Percentiles rank a stretch among this genome's conserved stretches.
Evolutionary conservation across 2,888 invertebrate species (phyloP).

Genomic region (Bellardia pandia): DNA sequence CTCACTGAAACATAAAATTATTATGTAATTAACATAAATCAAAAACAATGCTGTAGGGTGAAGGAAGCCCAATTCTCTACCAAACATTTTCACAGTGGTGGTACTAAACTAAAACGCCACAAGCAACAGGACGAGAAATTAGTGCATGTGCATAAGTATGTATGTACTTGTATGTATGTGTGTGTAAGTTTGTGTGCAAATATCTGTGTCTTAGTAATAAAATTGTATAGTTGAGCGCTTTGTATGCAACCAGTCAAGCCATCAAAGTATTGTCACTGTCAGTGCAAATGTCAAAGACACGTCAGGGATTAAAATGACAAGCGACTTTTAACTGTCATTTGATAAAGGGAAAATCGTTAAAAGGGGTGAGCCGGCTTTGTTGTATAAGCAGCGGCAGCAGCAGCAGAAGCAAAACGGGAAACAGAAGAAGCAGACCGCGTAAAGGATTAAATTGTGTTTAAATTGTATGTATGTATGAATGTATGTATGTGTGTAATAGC

Average conservation of each 20-base stretch:
- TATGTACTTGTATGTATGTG: background rate
- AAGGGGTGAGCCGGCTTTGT: constrained; percentile 60
- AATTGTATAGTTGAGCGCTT: constrained; percentile 39
- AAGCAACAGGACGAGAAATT: constrained; percentile 25
- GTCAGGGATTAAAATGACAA: constrained; percentile 83
- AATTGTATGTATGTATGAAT: background rate
- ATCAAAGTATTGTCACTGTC: constrained; percentile 84
- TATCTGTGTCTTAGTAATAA: background rate
- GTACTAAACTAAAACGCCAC: background rate
- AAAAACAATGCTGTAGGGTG: constrained; percentile 15
- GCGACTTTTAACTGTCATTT: constrained; percentile 78
- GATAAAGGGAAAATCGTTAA: constrained; percentile 62
- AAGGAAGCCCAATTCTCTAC: background rate
- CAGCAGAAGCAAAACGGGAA: constrained; percentile 9
- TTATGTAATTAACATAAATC: constrained; percentile 1
- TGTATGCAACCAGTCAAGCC: constrained; percentile 75
- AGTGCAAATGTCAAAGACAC: constrained; percentile 83
- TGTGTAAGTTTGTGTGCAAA: background rate
- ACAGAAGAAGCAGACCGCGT: constrained; percentile 38
- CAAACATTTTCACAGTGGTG: background rate
- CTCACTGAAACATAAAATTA: background rate
- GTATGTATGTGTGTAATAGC: constrained; percentile 26
- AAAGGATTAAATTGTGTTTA: constrained; percentile 54
- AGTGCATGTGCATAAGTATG: background rate
- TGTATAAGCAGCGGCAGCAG: background rate